Percentiles rank a stretch among this genome's conserved stretches.
These are phyloP conservation scores for Radopholus similis DNA, from an alignment of 1,140 invertebrate genomes.

Conservation along the genomic window DNA sequence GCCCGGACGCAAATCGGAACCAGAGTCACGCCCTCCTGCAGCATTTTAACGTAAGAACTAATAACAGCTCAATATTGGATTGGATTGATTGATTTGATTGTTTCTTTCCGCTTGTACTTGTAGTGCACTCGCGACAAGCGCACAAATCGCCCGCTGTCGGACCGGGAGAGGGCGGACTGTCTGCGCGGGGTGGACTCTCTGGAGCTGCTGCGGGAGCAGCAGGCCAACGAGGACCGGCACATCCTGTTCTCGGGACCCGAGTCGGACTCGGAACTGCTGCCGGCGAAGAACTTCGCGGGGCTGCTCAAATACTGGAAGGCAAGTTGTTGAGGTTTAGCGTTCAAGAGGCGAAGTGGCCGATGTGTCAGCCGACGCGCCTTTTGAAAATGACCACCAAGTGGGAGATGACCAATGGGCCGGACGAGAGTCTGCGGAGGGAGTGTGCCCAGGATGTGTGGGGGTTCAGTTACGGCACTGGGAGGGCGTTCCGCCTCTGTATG, in stretches of 20 bases:
- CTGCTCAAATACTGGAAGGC: conserved; percentile 25
- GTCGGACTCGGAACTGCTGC: conserved; percentile 16
- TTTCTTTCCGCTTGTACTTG: background rate
- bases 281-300: conserved; percentile 1
- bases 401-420: conserved; percentile 16
- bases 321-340: background rate
- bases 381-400: conserved; percentile 13
- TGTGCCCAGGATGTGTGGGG: background rate
- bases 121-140: background rate
- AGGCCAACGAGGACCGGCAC: background rate
- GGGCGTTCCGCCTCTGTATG: conserved; percentile 8
- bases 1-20: background rate
- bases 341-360: background rate
- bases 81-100: background rate
- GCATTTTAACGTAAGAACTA: conserved; percentile 11
- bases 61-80: background rate
- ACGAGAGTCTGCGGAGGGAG: conserved; percentile 2
- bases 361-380: background rate
- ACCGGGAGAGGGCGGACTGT: conserved; percentile 5
- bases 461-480: conserved; percentile 9
- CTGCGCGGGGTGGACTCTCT: conserved; percentile 6
- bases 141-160: conserved; percentile 1
- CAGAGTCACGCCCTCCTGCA: background rate
- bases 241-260: conserved; percentile 17
- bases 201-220: conserved; percentile 10